These are phyloP conservation scores for Forbesichthys papilliferus DNA, from an alignment of 2,113 vertebrate genomes.

Conservation along the genomic window DNA sequence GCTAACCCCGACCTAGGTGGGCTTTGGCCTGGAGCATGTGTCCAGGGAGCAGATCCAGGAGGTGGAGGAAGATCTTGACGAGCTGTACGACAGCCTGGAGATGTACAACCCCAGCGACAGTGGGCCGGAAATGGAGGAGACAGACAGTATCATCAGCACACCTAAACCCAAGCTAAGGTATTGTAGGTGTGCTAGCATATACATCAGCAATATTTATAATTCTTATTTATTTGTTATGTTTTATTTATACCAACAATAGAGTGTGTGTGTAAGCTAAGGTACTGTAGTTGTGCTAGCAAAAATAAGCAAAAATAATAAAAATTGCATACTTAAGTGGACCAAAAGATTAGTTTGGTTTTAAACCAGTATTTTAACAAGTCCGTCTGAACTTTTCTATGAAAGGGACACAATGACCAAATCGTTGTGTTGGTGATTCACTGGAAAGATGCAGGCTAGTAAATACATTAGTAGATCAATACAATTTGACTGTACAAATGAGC, in stretches of 20 bases:
- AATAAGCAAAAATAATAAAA: not conserved
- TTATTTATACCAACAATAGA: too few relatives aligned
- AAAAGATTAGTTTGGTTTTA: too few relatives aligned
- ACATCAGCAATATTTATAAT: not conserved
- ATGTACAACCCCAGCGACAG: constrained; percentile 82
- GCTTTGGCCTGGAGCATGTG: constrained; percentile 89
- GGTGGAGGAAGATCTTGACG: constrained; percentile 80
- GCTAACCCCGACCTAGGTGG: constrained; percentile 74
- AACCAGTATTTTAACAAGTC: too few relatives aligned
- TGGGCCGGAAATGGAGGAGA: constrained; percentile 80
- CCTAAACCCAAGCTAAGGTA: constrained; percentile 82
- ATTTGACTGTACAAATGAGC: too few relatives aligned
- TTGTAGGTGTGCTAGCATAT: not conserved
- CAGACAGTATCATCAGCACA: constrained; percentile 79
- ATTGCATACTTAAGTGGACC: too few relatives aligned
- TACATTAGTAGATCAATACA: too few relatives aligned
- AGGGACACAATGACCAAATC: too few relatives aligned
- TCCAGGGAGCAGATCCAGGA: constrained; percentile 82
- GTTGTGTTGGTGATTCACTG: too few relatives aligned
- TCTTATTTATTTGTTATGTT: too few relatives aligned
- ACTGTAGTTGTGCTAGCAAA: constrained; percentile 19
- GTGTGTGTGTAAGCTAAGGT: constrained; percentile 49
- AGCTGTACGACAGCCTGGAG: constrained; percentile 80
- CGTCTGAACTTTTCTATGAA: too few relatives aligned
- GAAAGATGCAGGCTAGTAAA: too few relatives aligned